Base-by-base conservation (phyloP, 2,888 invertebrate genomes). In the Aromia moschata region DNA sequence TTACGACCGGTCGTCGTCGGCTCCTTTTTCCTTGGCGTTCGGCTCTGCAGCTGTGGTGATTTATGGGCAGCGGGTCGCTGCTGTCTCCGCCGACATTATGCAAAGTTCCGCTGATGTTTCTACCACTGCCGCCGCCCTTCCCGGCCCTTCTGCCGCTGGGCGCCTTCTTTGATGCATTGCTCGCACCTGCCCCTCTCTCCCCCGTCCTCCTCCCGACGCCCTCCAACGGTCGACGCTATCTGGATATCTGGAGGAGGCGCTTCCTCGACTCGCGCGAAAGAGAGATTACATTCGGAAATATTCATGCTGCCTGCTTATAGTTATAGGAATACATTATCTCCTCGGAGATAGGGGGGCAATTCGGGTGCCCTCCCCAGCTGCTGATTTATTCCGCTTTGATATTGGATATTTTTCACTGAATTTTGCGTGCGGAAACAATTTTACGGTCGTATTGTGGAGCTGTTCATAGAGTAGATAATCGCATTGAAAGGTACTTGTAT, bases 41-140 rank as follows among this genome's bases (percentile, higher is more conserved):
- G 62, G 64, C 62, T 54, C 56, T 68, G 72, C 74, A 73, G 73
- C 74, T 70, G 74, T 67, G 70, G 72, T 79, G 79, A 80, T 80
- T 80, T 80, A 80, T 80, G 75, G 74, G 71, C 75, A 72, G 74
- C 78, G 78, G 78, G 76, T 76, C 74, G 75, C 71, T 73, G 77
- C 79, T 79, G 79, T 80, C 79, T 80, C 77, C 79, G 76, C 70
- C 77, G 78, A 80, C 80, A 80, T 80, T 80, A 80, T 80, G 80
- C 80, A 80, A 80, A 80, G 78, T 79, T 79, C 76, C 78, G 74
- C 72, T 73, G 75, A 73, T 74, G 76, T 77, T 77, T 76, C 77
- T 74, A 73, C 72, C 70, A 73, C 74, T 73, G 72, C 56, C 62
- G 64, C 63, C 64, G 64, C 71, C 73, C 65, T 70, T 60, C 57